These are phyloP conservation scores for Pagrus major DNA, from an alignment of 2,113 vertebrate species.

Conservation along the genomic window DNA sequence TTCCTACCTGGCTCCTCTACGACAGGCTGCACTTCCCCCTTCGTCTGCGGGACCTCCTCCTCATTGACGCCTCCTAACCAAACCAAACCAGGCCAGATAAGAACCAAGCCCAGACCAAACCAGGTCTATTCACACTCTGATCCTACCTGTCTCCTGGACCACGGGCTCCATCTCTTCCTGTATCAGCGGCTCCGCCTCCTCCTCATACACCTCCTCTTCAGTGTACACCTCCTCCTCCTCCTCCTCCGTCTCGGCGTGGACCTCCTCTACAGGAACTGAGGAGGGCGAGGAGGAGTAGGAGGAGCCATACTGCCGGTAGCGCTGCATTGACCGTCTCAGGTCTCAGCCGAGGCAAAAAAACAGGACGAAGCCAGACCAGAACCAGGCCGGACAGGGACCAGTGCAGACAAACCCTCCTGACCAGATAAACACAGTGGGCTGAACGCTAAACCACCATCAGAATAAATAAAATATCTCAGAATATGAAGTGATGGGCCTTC, in stretches of 20 bases:
- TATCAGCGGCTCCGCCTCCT: conserved; percentile 30
- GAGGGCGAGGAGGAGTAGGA: conserved; percentile 30
- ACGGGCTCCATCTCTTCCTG: conserved; percentile 21
- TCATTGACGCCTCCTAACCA: conserved; percentile 17
- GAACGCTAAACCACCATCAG: not conserved
- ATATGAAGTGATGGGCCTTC: not conserved
- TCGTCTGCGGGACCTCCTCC: conserved; percentile 34
- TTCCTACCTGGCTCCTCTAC: conserved; percentile 43
- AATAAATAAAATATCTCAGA: not conserved
- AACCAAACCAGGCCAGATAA: conserved; percentile 16
- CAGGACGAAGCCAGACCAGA: not conserved
- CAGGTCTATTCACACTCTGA: not conserved
- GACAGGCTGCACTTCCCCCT: conserved; percentile 31
- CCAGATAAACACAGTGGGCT: not conserved
- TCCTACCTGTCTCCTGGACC: conserved; percentile 64
- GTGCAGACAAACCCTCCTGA: not conserved
- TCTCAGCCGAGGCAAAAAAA: not conserved
- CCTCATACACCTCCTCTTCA: conserved; percentile 48
- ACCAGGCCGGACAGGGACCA: not conserved
- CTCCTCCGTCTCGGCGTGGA: conserved; percentile 35
- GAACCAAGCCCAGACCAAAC: conserved; percentile 9
- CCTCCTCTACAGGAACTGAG: conserved; percentile 59
- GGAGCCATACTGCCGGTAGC: conserved; percentile 43
- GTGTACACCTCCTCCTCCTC: conserved; percentile 23
- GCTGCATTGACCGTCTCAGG: conserved; percentile 53